Conservation (phyloP, 2,113 vertebrate genomes). For the Otis tarda region DNA sequence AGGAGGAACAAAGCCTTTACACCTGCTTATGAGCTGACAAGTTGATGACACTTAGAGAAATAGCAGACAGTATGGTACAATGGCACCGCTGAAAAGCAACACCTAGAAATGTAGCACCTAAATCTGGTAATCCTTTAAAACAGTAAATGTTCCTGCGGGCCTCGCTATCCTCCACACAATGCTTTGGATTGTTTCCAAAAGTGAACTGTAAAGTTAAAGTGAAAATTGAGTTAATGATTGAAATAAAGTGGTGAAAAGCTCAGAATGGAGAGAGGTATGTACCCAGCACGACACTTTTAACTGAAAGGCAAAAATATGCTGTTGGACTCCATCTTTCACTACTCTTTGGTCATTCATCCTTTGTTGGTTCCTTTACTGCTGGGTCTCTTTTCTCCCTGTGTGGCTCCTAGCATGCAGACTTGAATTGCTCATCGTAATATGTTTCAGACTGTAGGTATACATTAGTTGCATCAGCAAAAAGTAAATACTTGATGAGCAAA, state of each 20-base stretch:
- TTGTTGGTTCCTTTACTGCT: neutral
- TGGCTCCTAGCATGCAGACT: neutral
- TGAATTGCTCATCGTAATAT: neutral
- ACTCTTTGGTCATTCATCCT: neutral
- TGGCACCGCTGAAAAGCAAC: constrained; percentile 59
- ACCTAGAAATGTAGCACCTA: constrained; percentile 36
- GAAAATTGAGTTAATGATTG: constrained; percentile 45
- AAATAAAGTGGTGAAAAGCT: constrained; percentile 56
- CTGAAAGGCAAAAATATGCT: neutral
- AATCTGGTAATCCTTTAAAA: constrained; percentile 60
- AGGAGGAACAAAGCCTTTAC: constrained; percentile 22
- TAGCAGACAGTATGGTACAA: constrained; percentile 35
- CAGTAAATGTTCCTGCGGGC: neutral
- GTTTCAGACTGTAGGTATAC: constrained; percentile 32
- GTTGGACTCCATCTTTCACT: constrained; percentile 14
- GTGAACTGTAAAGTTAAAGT: constrained; percentile 18
- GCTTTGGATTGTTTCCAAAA: constrained; percentile 20
- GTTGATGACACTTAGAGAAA: constrained; percentile 57
- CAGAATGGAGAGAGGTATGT: neutral
- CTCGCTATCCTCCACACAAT: neutral
- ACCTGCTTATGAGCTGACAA: constrained; percentile 52
- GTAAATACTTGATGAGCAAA: constrained; percentile 42
- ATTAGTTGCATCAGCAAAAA: constrained; percentile 47
- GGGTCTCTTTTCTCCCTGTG: constrained; percentile 1
- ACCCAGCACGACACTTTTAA: neutral